Percentiles rank a stretch among this genome's conserved stretches.
phyloP scores from a whole-genome alignment of 1,140 invertebrate species.

The Anadara kagoshimensis region DNA sequence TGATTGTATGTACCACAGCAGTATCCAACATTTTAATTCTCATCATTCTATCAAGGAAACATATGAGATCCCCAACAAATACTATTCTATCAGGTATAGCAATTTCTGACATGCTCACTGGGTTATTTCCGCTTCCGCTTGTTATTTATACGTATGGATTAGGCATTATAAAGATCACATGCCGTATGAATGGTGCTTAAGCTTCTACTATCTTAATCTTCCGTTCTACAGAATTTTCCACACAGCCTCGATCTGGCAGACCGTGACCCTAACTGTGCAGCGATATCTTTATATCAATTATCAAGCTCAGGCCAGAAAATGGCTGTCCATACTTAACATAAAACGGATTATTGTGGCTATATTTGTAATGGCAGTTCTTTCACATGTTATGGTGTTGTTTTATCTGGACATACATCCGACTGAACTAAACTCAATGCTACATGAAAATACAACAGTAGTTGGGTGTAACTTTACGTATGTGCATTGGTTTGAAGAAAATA shows the following conservation, averaged over 20 bases:
- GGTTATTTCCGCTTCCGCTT: slow-evolving; percentile 90
- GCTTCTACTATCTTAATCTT: slow-evolving; percentile 77
- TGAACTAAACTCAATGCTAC: too few relatives aligned
- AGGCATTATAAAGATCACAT: slow-evolving; percentile 81
- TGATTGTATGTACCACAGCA: slow-evolving; percentile 88
- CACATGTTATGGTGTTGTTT: too few relatives aligned
- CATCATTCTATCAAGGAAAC: slow-evolving; percentile 80
- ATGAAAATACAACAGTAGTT: too few relatives aligned
- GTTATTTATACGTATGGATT: slow-evolving; percentile 93
- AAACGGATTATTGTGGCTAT: too few relatives aligned
- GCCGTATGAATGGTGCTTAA: slow-evolving; percentile 79
- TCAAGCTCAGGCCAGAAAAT: too few relatives aligned
- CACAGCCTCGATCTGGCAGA: slow-evolving; percentile 92
- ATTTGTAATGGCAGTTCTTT: too few relatives aligned
- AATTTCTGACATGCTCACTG: slow-evolving; percentile 92
- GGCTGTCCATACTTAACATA: too few relatives aligned
- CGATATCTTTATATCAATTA: too few relatives aligned
- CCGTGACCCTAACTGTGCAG: too few relatives aligned
- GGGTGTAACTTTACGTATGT: too few relatives aligned
- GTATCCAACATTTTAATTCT: slow-evolving; percentile 91
- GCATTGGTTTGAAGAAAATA: too few relatives aligned
- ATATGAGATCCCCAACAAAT: slow-evolving; percentile 83
- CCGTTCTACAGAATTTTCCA: slow-evolving; percentile 89
- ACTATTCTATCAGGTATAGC: slow-evolving; percentile 87
- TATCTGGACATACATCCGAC: too few relatives aligned